Base-by-base conservation (phyloP, 53 echinoderm and acorn worm species). In the Paracentrotus lividus region DNA sequence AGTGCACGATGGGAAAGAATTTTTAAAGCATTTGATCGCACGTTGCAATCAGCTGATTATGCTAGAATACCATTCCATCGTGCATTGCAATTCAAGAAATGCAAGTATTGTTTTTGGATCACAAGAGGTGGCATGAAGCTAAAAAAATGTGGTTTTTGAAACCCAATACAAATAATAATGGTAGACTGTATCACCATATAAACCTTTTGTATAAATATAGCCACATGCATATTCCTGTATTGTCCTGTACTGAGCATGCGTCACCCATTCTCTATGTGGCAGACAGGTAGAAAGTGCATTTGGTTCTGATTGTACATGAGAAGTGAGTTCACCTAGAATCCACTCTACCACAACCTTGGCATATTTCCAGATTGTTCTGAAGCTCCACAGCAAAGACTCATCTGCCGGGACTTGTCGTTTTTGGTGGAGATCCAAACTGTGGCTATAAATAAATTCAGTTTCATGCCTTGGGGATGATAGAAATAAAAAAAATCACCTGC, bases 251-350 rank as follows among this genome's bases (percentile, higher is more conserved):
- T 38, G 16, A 72, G 36, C 3, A 7, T 32, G 21, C 20, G 72
- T 40, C 42, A 40, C 20, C 12, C 40, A 40, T 27, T 27, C 20
- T 15, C 40, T 72, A 5, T 72, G 72, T 9, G 9, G 16, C 15
- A 72, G 72, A 72, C 72, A 72, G 72, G 72, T 72, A 40, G 40
- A 72, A 72, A 72, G 72, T 72, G 40, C 72, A 72, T 72, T 38
- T 20, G 40, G 40, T 40, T 72, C 27, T 31, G 29, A 8, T 20
- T 72, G 72, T 16, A 72, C 18, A 18, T 72, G 36, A 47, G 81
- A 23, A 24, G 47, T 24, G 26, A 47, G 31, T n/a, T 81, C 81
- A 81, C 47, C 24, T 26, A 81, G 21, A 47, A 81, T 81, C 2
- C 81, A 81, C 12, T 12, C 10, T 9, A 47, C 81, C 47, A 10